These are phyloP conservation scores for Ophioninae sp. DNA, from an alignment of 2,888 invertebrate genomes.

Conservation along the genomic window DNA sequence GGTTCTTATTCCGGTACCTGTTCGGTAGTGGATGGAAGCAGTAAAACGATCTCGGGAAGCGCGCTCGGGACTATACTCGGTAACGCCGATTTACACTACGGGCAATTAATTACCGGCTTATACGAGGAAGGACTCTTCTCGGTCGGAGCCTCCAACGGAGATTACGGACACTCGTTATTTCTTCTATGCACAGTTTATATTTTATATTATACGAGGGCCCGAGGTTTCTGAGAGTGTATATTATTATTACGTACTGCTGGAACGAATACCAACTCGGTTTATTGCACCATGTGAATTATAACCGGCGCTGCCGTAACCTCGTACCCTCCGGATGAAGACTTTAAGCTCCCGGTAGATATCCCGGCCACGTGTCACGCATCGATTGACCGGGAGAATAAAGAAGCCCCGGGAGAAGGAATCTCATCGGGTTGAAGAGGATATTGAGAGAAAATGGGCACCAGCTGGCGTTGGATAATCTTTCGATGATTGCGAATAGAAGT, in stretches of 20 bases:
- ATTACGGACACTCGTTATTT: constrained; percentile 57
- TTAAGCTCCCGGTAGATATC: background rate
- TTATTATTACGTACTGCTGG: constrained; percentile 43
- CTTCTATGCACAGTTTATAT: constrained; percentile 45
- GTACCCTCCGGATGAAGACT: constrained; percentile 8
- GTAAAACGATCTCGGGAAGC: constrained; percentile 56
- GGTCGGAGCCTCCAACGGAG: constrained; percentile 28
- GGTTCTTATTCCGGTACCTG: constrained; percentile 7
- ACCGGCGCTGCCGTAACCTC: background rate
- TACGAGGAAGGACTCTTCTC: constrained; percentile 35
- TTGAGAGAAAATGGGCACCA: constrained; percentile 19
- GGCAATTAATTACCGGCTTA: constrained; percentile 62
- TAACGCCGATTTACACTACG: constrained; percentile 61
- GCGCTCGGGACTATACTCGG: constrained; percentile 33
- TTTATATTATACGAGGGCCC: constrained; percentile 32
- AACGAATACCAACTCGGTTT: constrained; percentile 29
- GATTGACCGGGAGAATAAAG: constrained; percentile 27
- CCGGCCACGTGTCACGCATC: background rate
- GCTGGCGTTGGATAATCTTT: constrained; percentile 68
- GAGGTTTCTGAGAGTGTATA: constrained; percentile 15
- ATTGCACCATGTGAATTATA: constrained; percentile 33
- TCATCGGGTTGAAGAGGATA: constrained; percentile 3
- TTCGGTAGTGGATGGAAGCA: constrained; percentile 39
- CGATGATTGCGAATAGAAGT: constrained; percentile 76
- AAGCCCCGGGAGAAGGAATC: constrained; percentile 1